These are phyloP conservation scores for Drosophila mauritiana DNA, from an alignment of 1,140 invertebrate species.

Conservation along the genomic window DNA sequence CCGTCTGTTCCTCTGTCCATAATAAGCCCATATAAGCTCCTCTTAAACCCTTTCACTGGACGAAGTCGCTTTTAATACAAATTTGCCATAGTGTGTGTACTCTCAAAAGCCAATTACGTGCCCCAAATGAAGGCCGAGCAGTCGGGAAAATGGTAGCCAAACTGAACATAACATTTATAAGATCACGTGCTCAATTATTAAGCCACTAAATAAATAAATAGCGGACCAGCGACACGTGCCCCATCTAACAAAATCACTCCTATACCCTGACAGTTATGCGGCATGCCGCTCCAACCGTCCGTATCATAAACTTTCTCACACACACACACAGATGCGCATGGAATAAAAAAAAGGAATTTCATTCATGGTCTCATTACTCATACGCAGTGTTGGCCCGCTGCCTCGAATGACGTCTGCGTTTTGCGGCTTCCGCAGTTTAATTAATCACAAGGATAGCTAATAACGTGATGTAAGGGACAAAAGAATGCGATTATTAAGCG, in stretches of 20 bases:
- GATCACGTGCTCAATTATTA: conserved; percentile 82
- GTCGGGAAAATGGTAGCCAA: conserved; percentile 40
- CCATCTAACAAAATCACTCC: conserved; percentile 16
- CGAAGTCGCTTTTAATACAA: conserved; percentile 74
- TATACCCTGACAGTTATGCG: conserved; percentile 39
- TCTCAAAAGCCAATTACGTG: conserved; percentile 81
- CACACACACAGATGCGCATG: background rate
- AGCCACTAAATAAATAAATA: conserved; percentile 82
- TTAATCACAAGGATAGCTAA: conserved; percentile 63
- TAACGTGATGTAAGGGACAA: conserved; percentile 26
- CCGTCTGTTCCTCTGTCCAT: conserved; percentile 28
- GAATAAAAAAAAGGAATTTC: conserved; percentile 52
- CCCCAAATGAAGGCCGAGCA: conserved; percentile 49
- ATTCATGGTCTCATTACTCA: conserved; percentile 70
- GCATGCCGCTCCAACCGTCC: conserved; percentile 6
- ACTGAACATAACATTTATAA: conserved; percentile 72
- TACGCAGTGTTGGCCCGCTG: conserved; percentile 50
- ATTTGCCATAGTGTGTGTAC: conserved; percentile 61
- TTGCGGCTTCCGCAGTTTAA: conserved; percentile 61
- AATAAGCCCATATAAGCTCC: conserved; percentile 75
- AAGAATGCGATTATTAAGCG: conserved; percentile 21
- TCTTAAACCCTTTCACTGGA: conserved; percentile 70
- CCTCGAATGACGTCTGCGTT: conserved; percentile 49
- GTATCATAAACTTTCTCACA: conserved; percentile 48
- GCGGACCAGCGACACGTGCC: conserved; percentile 70